Percentiles rank a stretch among this genome's conserved stretches.
Conservation (phyloP, 2,797 vertebrate genomes). For the Chromis chromis region DNA sequence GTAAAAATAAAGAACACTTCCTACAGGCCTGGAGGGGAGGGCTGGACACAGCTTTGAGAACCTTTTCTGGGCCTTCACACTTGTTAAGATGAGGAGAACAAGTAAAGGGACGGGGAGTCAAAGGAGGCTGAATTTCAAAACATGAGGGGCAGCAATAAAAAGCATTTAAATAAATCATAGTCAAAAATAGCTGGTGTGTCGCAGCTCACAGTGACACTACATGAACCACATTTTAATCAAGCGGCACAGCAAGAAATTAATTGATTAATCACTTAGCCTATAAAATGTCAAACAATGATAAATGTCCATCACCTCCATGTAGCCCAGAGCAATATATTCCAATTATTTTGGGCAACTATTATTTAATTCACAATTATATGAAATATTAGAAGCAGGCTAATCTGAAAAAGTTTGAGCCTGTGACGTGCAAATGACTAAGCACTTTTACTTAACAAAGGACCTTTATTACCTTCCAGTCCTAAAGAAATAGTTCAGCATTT, state of each 20-base stretch:
- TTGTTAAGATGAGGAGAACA: slow-evolving; percentile 21
- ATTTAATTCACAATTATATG: slow-evolving; percentile 26
- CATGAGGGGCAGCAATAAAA: slow-evolving; percentile 2
- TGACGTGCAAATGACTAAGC: background rate
- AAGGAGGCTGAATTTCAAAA: slow-evolving; percentile 24
- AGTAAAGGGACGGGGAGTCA: background rate
- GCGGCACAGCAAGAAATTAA: slow-evolving; percentile 39
- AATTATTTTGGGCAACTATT: slow-evolving; percentile 27
- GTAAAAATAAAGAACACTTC: slow-evolving; percentile 20
- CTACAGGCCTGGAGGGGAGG: background rate
- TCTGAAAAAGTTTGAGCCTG: slow-evolving; percentile 3
- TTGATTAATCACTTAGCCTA: slow-evolving; percentile 37
- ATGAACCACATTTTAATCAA: slow-evolving; percentile 49
- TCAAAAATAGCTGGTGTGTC: slow-evolving; percentile 11
- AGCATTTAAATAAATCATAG: background rate
- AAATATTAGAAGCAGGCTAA: slow-evolving; percentile 14
- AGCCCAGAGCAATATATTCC: slow-evolving; percentile 26
- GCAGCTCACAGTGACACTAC: slow-evolving; percentile 24
- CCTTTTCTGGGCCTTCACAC: slow-evolving; percentile 16
- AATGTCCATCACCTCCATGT: slow-evolving; percentile 22
- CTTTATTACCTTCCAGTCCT: background rate
- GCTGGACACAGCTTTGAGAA: background rate
- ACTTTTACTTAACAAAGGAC: slow-evolving; percentile 10
- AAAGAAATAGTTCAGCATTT: background rate
- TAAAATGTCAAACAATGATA: slow-evolving; percentile 44